Conservation (phyloP, 2,113 vertebrate genomes). For the Numenius arquata region DNA sequence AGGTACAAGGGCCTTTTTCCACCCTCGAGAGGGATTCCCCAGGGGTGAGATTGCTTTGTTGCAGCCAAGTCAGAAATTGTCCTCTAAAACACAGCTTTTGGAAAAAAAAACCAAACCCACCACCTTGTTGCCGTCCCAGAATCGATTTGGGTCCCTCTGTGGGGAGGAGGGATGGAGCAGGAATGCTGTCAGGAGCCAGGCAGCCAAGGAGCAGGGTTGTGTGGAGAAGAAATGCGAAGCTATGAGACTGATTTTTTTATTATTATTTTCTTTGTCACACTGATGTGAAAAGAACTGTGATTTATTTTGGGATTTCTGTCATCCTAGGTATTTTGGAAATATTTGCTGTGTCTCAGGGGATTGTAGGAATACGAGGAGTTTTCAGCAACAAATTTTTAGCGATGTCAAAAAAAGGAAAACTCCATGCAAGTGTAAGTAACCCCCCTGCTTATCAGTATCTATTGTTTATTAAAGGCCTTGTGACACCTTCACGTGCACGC, state of each 20-base stretch:
- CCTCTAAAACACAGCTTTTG: neutral
- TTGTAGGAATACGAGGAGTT: slow-evolving; percentile 97
- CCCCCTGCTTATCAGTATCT: neutral
- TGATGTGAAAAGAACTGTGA: slow-evolving; percentile 65
- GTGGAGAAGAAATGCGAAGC: neutral
- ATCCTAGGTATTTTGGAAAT: slow-evolving; percentile 97
- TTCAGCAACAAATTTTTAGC: slow-evolving; percentile 97
- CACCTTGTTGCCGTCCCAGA: neutral
- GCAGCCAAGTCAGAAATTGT: accelerated
- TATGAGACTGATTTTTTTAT: neutral
- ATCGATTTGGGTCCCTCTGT: neutral
- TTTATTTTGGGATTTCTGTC: slow-evolving; percentile 85
- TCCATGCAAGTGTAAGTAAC: slow-evolving; percentile 93
- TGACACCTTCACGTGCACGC: neutral
- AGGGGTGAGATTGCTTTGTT: neutral
- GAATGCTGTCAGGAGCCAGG: neutral
- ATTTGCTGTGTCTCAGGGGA: slow-evolving; percentile 96
- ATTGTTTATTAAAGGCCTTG: slow-evolving; percentile 33
- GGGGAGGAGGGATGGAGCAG: neutral
- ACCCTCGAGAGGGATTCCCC: neutral
- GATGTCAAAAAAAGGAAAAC: slow-evolving; percentile 98
- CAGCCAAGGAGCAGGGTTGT: neutral
- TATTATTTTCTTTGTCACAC: slow-evolving; percentile 31
- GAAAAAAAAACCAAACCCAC: too few relatives aligned
- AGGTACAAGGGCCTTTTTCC: neutral